Evolutionary conservation across 2,888 invertebrate species (phyloP).

Genomic region (Oscheius sp.): DNA sequence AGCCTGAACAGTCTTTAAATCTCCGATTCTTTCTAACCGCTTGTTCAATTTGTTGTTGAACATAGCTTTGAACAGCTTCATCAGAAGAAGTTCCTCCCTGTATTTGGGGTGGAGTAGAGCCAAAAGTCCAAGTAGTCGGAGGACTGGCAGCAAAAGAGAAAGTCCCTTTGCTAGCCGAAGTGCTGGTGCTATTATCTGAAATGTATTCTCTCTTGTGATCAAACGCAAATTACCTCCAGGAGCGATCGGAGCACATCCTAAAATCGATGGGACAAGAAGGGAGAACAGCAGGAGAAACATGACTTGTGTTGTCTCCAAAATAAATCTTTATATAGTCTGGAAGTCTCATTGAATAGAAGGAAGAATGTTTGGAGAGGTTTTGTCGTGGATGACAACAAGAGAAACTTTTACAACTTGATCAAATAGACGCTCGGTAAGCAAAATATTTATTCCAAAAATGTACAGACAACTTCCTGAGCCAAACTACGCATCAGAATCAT

Average conservation of each 20-base stretch:
- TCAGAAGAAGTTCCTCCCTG: too few relatives aligned
- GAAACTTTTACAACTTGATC: not conserved
- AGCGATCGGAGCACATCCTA: not conserved
- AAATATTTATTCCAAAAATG: too few relatives aligned
- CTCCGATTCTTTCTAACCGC: too few relatives aligned
- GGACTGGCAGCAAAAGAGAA: not conserved
- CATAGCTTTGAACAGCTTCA: too few relatives aligned
- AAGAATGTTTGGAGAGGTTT: not conserved
- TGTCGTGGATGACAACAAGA: not conserved
- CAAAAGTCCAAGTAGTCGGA: not conserved
- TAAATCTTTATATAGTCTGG: not conserved
- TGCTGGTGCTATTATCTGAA: too few relatives aligned
- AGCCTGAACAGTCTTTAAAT: too few relatives aligned
- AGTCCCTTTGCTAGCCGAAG: not conserved
- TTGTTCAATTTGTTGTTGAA: too few relatives aligned
- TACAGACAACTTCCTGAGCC: too few relatives aligned
- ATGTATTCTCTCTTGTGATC: not conserved
- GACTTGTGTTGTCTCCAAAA: not conserved
- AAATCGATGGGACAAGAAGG: not conserved
- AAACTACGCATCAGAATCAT: too few relatives aligned
- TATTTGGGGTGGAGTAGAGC: too few relatives aligned
- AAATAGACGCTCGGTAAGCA: too few relatives aligned
- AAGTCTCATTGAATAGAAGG: not conserved
- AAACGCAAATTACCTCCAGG: not conserved
- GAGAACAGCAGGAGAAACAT: not conserved